Percentiles rank a stretch among this genome's conserved stretches.
Evolutionary conservation across 2,113 vertebrate genomes (phyloP).

Genomic region (Tringa solitaria): DNA sequence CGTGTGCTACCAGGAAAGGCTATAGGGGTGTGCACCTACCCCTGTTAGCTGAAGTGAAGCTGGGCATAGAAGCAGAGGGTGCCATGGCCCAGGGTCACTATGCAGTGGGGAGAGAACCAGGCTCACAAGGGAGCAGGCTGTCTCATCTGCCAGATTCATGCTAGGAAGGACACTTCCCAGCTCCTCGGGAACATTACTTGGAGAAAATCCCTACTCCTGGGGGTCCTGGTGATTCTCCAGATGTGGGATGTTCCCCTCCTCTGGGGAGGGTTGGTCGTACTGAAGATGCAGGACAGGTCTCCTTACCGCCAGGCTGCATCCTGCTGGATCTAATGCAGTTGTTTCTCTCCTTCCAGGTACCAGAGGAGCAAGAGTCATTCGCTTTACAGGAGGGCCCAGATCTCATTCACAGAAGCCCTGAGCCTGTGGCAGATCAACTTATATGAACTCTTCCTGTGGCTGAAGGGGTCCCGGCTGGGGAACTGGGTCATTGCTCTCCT

Average conservation of each 20-base stretch:
- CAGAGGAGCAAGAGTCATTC: conserved; percentile 79
- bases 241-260: background rate
- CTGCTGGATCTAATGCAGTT: background rate
- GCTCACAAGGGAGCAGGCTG: background rate
- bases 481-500: conserved; percentile 77
- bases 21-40: background rate
- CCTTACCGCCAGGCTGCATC: background rate
- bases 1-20: background rate
- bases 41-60: background rate
- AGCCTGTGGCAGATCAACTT: conserved; percentile 83
- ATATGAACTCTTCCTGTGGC: conserved; percentile 82
- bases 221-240: background rate
- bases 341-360: conserved; percentile 76
- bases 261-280: background rate
- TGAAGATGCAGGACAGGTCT: background rate
- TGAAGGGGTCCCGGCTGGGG: conserved; percentile 75
- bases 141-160: background rate
- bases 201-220: background rate
- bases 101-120: background rate
- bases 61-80: background rate
- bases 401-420: conserved; percentile 80
- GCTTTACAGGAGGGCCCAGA: conserved; percentile 73
- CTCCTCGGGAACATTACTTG: background rate
- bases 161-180: background rate
- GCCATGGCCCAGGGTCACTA: background rate